phyloP scores from a whole-genome alignment of 2,113 vertebrate genomes.

The Pontoporia blainvillei region DNA sequence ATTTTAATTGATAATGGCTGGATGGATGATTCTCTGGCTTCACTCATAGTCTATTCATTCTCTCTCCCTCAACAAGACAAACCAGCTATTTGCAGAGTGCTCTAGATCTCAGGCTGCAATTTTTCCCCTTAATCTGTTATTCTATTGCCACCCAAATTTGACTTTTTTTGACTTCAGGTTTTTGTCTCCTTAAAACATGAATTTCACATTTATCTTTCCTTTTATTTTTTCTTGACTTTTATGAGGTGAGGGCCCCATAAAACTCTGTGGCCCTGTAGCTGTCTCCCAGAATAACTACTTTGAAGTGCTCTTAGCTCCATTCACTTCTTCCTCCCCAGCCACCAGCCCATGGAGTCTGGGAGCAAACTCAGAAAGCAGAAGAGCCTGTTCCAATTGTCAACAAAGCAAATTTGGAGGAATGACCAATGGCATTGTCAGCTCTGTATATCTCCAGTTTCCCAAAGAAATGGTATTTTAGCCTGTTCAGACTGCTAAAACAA shows the following conservation, averaged over 20 bases:
- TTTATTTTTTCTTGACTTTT: not conserved
- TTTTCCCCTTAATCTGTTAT: not conserved
- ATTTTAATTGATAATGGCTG: not conserved
- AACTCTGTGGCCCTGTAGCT: conserved; percentile 16
- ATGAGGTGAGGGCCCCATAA: conserved; percentile 34
- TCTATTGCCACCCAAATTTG: not conserved
- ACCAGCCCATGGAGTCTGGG: not conserved
- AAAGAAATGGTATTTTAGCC: not conserved
- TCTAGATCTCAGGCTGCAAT: not conserved
- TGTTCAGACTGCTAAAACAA: not conserved
- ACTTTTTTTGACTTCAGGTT: not conserved
- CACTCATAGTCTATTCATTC: not conserved
- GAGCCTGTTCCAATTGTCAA: not conserved
- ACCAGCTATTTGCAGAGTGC: not conserved
- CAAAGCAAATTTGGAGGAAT: not conserved
- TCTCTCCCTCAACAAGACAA: not conserved
- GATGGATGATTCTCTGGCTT: not conserved
- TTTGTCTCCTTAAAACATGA: not conserved
- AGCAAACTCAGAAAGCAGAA: not conserved
- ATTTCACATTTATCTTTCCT: conserved; percentile 5
- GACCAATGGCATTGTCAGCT: not conserved
- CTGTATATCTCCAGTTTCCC: not conserved
- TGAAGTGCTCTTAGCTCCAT: not conserved
- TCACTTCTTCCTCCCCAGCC: not conserved
- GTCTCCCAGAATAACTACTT: not conserved